Base-by-base conservation (phyloP, 2,113 vertebrate genomes). In the Tylochromis polylepis region DNA sequence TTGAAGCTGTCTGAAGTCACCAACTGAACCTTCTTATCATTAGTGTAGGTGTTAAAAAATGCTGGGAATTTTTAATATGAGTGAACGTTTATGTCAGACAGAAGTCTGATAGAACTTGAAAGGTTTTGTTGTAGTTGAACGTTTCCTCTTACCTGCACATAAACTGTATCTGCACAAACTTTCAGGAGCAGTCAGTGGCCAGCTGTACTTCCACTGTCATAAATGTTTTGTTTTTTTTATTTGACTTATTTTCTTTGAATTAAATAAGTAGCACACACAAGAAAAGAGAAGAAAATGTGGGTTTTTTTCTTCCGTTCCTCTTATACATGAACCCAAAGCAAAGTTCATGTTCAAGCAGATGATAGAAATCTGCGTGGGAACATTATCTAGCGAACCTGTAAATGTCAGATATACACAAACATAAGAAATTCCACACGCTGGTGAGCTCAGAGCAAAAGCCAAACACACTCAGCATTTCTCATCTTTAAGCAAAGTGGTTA, bases 371-470 rank as follows among this genome's bases (percentile, higher is more conserved):
- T 67, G 38, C 65, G 81, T 79, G 46, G 55, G 80, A 88, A 85
- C 56, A 60, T 59, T 77, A 81, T 85, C 79, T 46, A 86, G 56
- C 80, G 78, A 84, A 85, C 81, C 27, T 85, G 83, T 84, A 84
- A 89, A 91, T 62, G 24, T 53, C 72, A 81, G 56, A 81, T 65
- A 83, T 41, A 51, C 91, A 89, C 80, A 85, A 72, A 84, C 56
- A 80, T 87, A 88, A 86, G 75, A 94, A 87, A 93, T 92, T 92
- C 91, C 89, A 81, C 91, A 91, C 20, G 29, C 60, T 77, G 79
- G 60, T 90, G 90, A 86, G 49, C 34, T 82, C 6, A 53, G 57
- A 57, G 15, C 4, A 12, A 12, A 70, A 16, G 9, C 46, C 18
- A 75, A 57, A 60, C 43, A 85, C 75, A 41, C 59, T 49, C 82